Conservation (phyloP, 2,888 invertebrate species). For the Candidula unifasciata region DNA sequence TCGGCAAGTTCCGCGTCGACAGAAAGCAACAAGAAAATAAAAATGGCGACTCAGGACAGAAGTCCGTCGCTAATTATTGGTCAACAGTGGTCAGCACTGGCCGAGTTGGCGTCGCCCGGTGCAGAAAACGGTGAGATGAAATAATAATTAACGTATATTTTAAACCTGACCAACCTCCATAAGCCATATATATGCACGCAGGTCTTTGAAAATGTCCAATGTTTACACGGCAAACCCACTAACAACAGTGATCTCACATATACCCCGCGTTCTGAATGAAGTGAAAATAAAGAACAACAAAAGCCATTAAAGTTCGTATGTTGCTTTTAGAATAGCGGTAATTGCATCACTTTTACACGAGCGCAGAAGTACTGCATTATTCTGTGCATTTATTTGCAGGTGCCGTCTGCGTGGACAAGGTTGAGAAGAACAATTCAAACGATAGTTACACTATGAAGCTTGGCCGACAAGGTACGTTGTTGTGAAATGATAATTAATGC, state of each 20-base stretch:
- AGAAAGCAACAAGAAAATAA: conserved; percentile 76
- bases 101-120: conserved; percentile 69
- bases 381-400: conserved; percentile 60
- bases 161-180: conserved; percentile 6
- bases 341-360: background rate
- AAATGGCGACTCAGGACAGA: conserved; percentile 79
- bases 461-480: conserved; percentile 67
- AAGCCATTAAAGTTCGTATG: background rate
- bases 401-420: conserved; percentile 57
- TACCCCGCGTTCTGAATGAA: conserved; percentile 30
- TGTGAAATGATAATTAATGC: background rate
- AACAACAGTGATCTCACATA: background rate
- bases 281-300: conserved; percentile 40
- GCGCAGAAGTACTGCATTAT: background rate
- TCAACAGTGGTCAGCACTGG: conserved; percentile 77
- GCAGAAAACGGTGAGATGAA: conserved; percentile 65
- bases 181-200: background rate
- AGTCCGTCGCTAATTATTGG: conserved; percentile 78
- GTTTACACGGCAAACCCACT: conserved; percentile 41
- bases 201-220: conserved; percentile 33
- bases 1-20: conserved; percentile 73
- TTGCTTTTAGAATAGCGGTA: background rate
- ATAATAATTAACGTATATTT: conserved; percentile 13
- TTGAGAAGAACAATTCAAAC: conserved; percentile 59
- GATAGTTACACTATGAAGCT: conserved; percentile 71